A percentile compares a stretch with the other conserved stretches of the same genome.
phyloP scores from a whole-genome alignment of 1,140 invertebrate species.

The Papilio glaucus region DNA sequence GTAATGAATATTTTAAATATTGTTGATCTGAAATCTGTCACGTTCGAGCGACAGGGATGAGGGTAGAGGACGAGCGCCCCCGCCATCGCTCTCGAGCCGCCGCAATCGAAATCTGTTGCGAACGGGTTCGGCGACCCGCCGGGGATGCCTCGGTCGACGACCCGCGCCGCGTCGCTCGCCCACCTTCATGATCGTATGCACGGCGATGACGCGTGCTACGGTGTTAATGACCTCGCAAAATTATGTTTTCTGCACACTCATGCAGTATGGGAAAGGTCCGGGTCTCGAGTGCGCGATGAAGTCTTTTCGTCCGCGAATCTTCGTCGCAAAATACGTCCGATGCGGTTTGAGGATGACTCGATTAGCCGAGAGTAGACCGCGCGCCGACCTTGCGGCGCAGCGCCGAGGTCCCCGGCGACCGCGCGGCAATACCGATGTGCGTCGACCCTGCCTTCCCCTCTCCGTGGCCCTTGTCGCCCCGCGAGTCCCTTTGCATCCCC shows the following conservation, averaged over 20 bases:
- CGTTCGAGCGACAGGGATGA: not conserved
- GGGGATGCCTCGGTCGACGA: no score
- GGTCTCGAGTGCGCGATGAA: not conserved
- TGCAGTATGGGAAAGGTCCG: not conserved
- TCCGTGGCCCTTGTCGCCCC: no score
- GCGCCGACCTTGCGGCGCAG: not conserved
- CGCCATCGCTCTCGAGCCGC: slow-evolving; percentile 54
- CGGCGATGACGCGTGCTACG: not conserved
- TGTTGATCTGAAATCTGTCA: not conserved
- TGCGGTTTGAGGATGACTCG: not conserved
- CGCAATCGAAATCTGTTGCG: slow-evolving; percentile 19
- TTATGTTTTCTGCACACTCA: slow-evolving; percentile 5
- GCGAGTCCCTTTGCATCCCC: no score
- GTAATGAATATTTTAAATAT: not conserved
- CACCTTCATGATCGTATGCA: not conserved
- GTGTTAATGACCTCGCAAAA: slow-evolving; percentile 14
- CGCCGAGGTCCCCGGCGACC: not conserved
- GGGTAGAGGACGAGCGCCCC: not conserved
- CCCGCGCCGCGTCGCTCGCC: not conserved
- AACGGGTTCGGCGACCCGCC: not conserved
- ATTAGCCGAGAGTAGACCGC: not conserved
- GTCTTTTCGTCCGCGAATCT: not conserved
- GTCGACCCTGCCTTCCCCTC: no score
- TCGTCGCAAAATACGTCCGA: not conserved
- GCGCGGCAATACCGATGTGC: no score